These are phyloP conservation scores for Globicephala melas DNA, from an alignment of 2,113 vertebrate genomes.

Conservation along the genomic window DNA sequence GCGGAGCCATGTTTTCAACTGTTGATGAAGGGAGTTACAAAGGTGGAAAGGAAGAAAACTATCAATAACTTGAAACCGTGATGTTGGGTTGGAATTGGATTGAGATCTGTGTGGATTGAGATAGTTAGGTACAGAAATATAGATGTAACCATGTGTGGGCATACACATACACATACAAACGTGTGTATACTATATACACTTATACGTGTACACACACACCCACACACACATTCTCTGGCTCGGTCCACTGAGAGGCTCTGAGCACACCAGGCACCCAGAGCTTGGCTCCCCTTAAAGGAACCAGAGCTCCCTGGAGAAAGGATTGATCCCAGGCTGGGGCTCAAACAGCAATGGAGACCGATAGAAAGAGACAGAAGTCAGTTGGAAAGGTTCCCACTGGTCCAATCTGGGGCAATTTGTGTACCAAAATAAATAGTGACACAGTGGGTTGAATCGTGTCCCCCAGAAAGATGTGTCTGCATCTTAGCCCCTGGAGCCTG, in stretches of 20 bases:
- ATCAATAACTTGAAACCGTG: too few relatives aligned
- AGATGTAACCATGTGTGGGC: not conserved
- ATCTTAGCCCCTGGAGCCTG: not conserved
- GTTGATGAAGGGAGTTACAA: not conserved
- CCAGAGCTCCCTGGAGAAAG: not conserved
- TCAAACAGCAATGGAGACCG: not conserved
- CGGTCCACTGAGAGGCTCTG: not conserved
- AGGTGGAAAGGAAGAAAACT: not conserved
- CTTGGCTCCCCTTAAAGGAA: not conserved
- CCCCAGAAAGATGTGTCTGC: not conserved
- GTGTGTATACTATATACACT: not conserved
- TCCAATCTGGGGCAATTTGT: not conserved
- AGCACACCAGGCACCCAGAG: not conserved
- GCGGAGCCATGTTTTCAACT: not conserved
- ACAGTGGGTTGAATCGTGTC: not conserved
- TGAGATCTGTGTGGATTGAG: not conserved
- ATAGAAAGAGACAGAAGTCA: not conserved
- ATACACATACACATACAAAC: not conserved
- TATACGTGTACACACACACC: too few relatives aligned
- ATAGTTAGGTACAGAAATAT: too few relatives aligned
- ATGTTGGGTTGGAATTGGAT: not conserved
- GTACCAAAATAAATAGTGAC: not conserved
- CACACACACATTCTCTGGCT: not conserved
- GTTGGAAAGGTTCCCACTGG: not conserved
- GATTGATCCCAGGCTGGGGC: not conserved